Evolutionary conservation across 1,140 invertebrate species (phyloP).

Genomic region (Neodiprion pinetum): DNA sequence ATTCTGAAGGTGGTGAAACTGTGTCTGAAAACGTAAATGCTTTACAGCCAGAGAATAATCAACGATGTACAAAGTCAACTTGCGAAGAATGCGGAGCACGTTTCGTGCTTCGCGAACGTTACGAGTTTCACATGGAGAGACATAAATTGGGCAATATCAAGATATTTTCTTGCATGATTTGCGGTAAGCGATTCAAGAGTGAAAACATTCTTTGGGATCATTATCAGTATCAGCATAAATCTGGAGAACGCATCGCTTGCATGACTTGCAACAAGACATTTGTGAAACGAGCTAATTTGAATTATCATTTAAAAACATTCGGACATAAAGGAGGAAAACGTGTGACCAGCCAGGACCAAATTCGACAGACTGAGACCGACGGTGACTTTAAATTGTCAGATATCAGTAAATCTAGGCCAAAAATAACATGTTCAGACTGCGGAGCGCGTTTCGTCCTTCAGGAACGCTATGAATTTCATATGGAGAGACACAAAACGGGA

Average conservation of each 20-base stretch:
- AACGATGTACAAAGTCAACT: not conserved
- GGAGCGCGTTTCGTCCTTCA: constrained; percentile 32
- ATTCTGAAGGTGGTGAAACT: not conserved
- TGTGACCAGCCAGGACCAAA: not conserved
- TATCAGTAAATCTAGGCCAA: constrained; percentile 23
- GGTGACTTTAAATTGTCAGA: not conserved
- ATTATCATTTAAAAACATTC: not conserved
- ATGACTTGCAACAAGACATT: constrained; percentile 2
- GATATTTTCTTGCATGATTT: not conserved
- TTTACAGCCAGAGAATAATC: not conserved
- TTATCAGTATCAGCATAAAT: not conserved
- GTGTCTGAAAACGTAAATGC: too few relatives aligned
- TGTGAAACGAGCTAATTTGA: not conserved
- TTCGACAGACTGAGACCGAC: not conserved
- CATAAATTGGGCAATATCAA: not conserved
- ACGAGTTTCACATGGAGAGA: constrained; percentile 10
- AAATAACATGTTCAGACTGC: constrained; percentile 31
- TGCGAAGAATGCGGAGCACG: not conserved
- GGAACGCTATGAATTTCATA: constrained; percentile 38
- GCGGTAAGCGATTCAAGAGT: not conserved
- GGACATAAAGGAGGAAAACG: not conserved
- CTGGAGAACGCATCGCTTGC: not conserved
- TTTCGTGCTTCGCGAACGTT: not conserved
- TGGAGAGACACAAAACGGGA: constrained; percentile 35
- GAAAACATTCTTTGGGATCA: not conserved